phyloP scores from a whole-genome alignment of 1,140 invertebrate genomes.

The Drosophila tristis region DNA sequence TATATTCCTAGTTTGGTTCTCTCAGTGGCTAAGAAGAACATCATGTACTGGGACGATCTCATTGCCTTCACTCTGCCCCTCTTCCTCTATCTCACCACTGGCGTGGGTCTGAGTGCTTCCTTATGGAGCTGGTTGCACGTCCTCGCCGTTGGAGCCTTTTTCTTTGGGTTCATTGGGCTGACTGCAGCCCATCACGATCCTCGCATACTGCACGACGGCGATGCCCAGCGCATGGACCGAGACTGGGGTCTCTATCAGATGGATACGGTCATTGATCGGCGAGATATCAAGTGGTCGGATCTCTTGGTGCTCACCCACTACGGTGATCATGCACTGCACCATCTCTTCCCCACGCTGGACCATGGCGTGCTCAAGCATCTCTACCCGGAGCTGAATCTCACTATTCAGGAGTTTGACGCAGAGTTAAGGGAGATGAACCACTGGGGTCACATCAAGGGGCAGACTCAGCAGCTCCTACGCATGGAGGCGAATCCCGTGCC shows the following conservation, averaged over 20 bases:
- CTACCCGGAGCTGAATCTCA: conserved; percentile 87
- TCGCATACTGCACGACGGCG: conserved; percentile 92
- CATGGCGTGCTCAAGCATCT: conserved; percentile 88
- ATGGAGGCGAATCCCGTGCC: conserved; percentile 70
- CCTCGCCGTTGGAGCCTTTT: conserved; percentile 86
- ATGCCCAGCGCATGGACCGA: conserved; percentile 85
- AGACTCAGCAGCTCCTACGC: conserved; percentile 87
- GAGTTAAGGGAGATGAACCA: conserved; percentile 86
- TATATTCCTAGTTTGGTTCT: conserved; percentile 28
- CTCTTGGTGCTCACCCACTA: conserved; percentile 89
- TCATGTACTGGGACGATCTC: conserved; percentile 78
- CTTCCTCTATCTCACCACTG: conserved; percentile 84
- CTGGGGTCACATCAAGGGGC: conserved; percentile 88
- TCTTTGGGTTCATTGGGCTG: conserved; percentile 88
- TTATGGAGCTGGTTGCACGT: conserved; percentile 87
- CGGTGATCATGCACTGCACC: conserved; percentile 91
- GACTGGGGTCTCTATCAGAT: conserved; percentile 93
- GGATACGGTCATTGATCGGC: conserved; percentile 89
- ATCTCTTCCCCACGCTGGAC: conserved; percentile 92
- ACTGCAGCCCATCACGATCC: conserved; percentile 93
- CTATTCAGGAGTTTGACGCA: conserved; percentile 88
- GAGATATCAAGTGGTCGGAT: conserved; percentile 88
- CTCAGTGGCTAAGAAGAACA: conserved; percentile 50
- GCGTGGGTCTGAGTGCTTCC: conserved; percentile 47
- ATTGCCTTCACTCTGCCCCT: conserved; percentile 85